Conservation (phyloP, 2,888 invertebrate species). For the Drosophila paranaensis region DNA sequence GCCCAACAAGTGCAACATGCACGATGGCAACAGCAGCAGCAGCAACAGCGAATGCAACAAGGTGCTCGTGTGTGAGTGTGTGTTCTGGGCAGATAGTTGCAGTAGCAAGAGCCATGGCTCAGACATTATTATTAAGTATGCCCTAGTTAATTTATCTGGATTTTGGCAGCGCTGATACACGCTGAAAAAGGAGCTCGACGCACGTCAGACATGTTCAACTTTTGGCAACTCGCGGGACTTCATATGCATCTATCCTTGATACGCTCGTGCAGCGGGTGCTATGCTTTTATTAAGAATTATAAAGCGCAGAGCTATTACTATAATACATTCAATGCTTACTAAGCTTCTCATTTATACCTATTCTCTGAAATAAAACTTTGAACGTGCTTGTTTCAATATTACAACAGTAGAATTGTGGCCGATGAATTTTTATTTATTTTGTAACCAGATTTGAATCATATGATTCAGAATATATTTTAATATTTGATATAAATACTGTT, state of each 20-base stretch:
- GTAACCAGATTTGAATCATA: too few species aligned
- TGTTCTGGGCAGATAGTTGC: constrained; percentile 21
- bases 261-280: not conserved
- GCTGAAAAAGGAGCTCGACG: constrained; percentile 21
- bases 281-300: not conserved
- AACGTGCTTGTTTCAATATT: too few species aligned
- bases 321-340: too few species aligned
- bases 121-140: constrained; percentile 60
- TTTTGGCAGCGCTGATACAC: constrained; percentile 29
- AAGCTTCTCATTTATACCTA: too few species aligned
- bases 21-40: constrained; percentile 26
- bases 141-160: constrained; percentile 64
- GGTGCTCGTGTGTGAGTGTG: not conserved
- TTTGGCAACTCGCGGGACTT: constrained; percentile 21
- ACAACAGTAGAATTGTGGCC: too few species aligned
- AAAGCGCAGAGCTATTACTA: not conserved
- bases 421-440: too few species aligned
- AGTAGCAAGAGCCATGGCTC: constrained; percentile 1
- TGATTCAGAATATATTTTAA: too few species aligned
- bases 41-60: constrained; percentile 22
- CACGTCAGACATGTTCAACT: constrained; percentile 48
- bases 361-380: too few species aligned
- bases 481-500: too few species aligned
- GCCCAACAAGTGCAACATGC: constrained; percentile 45
- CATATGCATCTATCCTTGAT: not conserved